These are phyloP conservation scores for Homarus gammarus DNA, from an alignment of 2,888 invertebrate species.

Conservation along the genomic window DNA sequence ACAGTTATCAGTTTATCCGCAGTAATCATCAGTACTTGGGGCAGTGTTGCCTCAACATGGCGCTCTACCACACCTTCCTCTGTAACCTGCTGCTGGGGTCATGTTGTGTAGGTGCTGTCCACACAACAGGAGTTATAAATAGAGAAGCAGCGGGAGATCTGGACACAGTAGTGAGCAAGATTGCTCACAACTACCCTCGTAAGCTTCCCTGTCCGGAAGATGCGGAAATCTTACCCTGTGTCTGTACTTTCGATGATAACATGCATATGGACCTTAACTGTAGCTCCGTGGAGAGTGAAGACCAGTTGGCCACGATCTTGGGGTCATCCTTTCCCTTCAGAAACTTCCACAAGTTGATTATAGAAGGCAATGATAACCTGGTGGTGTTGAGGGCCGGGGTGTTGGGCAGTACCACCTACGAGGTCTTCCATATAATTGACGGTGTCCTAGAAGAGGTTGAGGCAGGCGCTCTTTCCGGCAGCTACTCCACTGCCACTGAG, in stretches of 20 bases:
- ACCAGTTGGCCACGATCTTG: not conserved
- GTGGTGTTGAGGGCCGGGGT: not conserved
- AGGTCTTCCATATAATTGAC: not conserved
- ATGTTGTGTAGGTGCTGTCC: too few species aligned
- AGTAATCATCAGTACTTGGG: too few species aligned
- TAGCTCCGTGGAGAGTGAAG: not conserved
- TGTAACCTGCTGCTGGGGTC: too few species aligned
- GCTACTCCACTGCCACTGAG: not conserved
- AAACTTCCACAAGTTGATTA: conserved; percentile 1
- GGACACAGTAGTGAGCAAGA: too few species aligned
- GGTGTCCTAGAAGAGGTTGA: not conserved
- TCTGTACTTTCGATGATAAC: not conserved
- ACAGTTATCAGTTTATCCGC: too few species aligned
- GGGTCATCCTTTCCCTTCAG: not conserved
- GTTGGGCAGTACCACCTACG: conserved; percentile 1
- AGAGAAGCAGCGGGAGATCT: too few species aligned
- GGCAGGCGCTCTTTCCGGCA: not conserved
- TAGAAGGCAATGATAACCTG: not conserved
- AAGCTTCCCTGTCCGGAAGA: not conserved
- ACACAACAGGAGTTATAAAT: too few species aligned
- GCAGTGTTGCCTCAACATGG: too few species aligned
- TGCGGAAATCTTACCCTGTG: not conserved
- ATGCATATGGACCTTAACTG: not conserved
- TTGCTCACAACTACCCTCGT: too few species aligned
- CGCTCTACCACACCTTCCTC: too few species aligned